These are phyloP conservation scores for Cettia cetti DNA, from an alignment of 2,113 vertebrate genomes.

Conservation along the genomic window DNA sequence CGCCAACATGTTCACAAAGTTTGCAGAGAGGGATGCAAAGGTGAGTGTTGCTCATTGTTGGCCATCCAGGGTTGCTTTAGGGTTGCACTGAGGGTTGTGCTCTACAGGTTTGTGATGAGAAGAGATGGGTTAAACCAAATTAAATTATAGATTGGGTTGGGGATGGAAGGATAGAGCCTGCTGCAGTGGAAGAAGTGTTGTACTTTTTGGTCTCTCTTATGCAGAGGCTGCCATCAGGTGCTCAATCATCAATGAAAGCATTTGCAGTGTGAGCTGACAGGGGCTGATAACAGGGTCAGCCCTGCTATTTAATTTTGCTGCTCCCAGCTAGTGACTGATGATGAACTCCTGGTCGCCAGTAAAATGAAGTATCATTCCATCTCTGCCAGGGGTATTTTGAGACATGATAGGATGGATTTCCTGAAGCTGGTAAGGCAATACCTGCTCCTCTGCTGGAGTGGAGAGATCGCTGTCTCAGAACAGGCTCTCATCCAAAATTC, in stretches of 20 bases:
- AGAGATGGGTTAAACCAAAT: neutral
- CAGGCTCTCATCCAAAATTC: constrained; percentile 31
- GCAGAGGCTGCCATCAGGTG: neutral
- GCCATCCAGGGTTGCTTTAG: neutral
- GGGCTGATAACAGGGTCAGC: neutral
- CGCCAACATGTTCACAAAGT: constrained; percentile 97
- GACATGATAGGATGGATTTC: constrained; percentile 22
- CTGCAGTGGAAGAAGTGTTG: neutral
- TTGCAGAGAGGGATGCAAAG: constrained; percentile 91
- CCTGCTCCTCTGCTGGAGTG: rapidly evolving
- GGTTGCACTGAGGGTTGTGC: neutral
- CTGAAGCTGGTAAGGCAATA: constrained; percentile 3
- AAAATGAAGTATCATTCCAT: neutral
- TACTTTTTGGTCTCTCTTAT: neutral
- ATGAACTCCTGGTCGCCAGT: neutral
- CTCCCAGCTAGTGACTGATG: neutral
- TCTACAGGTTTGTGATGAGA: neutral
- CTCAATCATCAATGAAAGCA: neutral
- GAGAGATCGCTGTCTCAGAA: neutral
- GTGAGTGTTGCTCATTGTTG: constrained; percentile 44
- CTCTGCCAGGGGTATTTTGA: constrained; percentile 25
- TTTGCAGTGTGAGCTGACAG: neutral
- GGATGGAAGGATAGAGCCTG: neutral
- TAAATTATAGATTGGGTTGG: neutral
- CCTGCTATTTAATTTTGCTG: neutral